Conservation (phyloP, 1,140 invertebrate species). For the Procambarus virginalis region DNA sequence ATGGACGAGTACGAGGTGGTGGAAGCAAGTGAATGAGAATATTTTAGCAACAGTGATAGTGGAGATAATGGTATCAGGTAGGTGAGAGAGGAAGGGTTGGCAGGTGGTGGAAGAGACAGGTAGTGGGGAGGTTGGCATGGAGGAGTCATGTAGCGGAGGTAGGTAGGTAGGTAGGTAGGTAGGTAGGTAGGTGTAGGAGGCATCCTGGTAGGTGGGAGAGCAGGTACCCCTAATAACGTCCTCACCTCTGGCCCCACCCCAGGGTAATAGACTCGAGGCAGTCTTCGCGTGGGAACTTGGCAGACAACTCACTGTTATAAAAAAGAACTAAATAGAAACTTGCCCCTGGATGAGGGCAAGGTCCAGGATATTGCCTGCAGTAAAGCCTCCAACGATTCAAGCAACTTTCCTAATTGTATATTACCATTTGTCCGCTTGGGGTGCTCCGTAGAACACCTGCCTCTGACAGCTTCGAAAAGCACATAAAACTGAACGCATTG, state of each 20-base stretch:
- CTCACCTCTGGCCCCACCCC: background rate
- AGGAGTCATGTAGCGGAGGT: background rate
- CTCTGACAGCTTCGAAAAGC: too few relatives aligned
- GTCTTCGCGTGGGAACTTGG: background rate
- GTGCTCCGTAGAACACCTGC: too few relatives aligned
- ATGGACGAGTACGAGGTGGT: background rate
- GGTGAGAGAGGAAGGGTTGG: background rate
- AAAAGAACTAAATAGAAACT: background rate
- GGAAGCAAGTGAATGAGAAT: background rate
- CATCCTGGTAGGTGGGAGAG: background rate
- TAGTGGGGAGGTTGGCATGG: background rate
- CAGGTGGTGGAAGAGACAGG: background rate
- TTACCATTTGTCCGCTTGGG: background rate
- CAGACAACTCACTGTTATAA: background rate
- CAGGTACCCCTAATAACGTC: background rate
- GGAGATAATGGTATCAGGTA: background rate
- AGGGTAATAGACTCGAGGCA: background rate
- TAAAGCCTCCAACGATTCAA: background rate
- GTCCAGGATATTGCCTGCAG: background rate
- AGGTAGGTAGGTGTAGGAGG: background rate
- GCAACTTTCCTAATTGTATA: background rate
- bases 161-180: background rate
- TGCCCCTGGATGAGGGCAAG: background rate
- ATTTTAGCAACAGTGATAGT: background rate
- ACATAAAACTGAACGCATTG: too few relatives aligned